phyloP scores from a whole-genome alignment of 2,113 vertebrate genomes.

The Psilopsiagon aurifrons region DNA sequence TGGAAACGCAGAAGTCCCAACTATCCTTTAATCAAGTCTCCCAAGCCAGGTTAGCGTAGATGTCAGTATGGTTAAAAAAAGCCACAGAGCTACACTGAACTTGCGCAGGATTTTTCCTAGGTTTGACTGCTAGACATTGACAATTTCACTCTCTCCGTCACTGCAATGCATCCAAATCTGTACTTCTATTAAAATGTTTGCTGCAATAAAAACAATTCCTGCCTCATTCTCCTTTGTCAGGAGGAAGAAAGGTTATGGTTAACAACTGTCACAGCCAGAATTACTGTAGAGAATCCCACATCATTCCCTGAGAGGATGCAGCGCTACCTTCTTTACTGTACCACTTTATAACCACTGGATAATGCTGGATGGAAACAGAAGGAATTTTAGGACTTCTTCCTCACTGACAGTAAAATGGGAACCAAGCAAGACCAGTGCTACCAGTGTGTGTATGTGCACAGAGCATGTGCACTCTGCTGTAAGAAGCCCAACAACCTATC shows the following conservation, averaged over 20 bases:
- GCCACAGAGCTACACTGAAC: not conserved
- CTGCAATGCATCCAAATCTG: not conserved
- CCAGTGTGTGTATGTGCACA: not conserved
- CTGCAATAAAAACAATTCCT: not conserved
- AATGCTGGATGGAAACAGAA: slow-evolving; percentile 1
- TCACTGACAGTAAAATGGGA: not conserved
- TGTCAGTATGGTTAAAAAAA: not conserved
- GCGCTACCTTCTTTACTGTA: not conserved
- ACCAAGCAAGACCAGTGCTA: not conserved
- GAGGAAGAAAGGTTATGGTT: not conserved
- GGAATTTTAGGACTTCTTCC: not conserved
- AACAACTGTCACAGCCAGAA: not conserved
- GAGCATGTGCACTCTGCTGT: not conserved
- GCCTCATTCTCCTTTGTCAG: not conserved
- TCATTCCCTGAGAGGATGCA: not conserved
- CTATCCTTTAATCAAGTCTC: not conserved
- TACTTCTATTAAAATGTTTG: not conserved
- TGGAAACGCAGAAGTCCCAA: not conserved
- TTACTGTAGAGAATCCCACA: not conserved
- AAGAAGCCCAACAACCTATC: not conserved
- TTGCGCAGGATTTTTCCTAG: not conserved
- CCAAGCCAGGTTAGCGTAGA: not conserved
- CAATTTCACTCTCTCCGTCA: not conserved
- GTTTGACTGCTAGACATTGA: not conserved
- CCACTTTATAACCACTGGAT: not conserved